Evolutionary conservation across 1,140 invertebrate species (phyloP).

Genomic region (Lepidostoma basale): DNA sequence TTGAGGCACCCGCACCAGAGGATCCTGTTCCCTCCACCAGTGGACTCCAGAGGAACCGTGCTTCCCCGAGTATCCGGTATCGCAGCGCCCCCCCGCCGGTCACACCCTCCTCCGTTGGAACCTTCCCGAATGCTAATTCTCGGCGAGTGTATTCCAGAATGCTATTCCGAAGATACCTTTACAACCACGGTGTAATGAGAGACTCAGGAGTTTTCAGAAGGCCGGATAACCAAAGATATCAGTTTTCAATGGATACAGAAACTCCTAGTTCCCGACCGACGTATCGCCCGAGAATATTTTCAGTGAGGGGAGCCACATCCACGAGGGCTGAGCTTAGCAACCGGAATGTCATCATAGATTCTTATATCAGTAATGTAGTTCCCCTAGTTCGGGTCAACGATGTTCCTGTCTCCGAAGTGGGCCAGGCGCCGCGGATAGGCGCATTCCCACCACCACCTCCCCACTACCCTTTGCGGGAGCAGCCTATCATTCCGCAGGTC

Average conservation of each 20-base stretch:
- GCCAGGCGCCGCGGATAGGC: conserved; percentile 25
- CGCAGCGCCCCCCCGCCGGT: background rate
- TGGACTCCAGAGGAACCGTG: conserved; percentile 45
- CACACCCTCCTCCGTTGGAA: background rate
- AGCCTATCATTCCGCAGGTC: conserved; percentile 18
- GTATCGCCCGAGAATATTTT: conserved; percentile 48
- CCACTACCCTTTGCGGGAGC: background rate
- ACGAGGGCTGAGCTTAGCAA: background rate
- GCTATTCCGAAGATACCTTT: conserved; percentile 30
- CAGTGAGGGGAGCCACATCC: conserved; percentile 48
- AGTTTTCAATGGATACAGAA: background rate
- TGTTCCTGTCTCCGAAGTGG: conserved; percentile 58
- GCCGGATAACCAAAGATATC: conserved; percentile 10
- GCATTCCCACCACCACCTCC: conserved; percentile 7
- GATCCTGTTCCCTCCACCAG: conserved; percentile 38
- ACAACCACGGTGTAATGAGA: conserved; percentile 28
- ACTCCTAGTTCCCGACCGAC: background rate
- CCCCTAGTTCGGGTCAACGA: conserved; percentile 67
- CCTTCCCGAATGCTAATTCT: background rate
- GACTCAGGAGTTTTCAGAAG: conserved; percentile 17
- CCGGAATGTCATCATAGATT: conserved; percentile 33
- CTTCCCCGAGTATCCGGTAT: background rate
- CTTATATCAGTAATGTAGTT: conserved; percentile 53
- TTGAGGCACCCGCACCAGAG: background rate
- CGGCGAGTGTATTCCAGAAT: conserved; percentile 18